Evolutionary conservation across 2,113 vertebrate species (phyloP), one percentile per base, ranked within the genome.

Genomic region (Microcebus griseorufus): DNA sequence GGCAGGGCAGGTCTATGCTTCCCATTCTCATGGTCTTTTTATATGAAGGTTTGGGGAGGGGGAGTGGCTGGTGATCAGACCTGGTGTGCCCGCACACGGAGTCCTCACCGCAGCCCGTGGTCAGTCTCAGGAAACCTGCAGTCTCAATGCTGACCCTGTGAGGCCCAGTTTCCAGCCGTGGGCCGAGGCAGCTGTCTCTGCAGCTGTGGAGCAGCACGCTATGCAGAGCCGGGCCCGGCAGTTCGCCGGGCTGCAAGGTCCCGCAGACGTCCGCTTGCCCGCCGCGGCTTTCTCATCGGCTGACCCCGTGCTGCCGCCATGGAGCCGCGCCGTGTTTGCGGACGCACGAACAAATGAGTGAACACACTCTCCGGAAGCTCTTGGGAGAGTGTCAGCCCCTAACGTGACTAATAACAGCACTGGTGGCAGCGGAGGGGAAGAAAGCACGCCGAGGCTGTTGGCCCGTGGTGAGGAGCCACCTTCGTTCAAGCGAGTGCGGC

Each of bases 71-170:
- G 39, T 17, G 48, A n/a, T 22, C 34, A 51, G 22, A 67, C 22
- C 9, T 32, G 0, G 22, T 13, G 25, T 39, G 53, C 45, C 14
- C 1, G 34, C 12, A 2, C 55, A 37, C 10, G 20, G 53, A 22
- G 8, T 58, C 88, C n/a, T 5, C 34, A 37, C 42, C 20, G 48
- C 39, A 55, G 10, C 39, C 58, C 3, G 13, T 42, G 9, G 7
- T 27, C 67, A 29, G 48, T 64, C 55, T 37, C 42, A 45, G 53
- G 72, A n/a, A 32, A 22, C 17, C 4, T 6, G 42, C 55, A 29
- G 10, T 55, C 37, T 90, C 81, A 58, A 0, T 39, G 12, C 1
- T 45, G 76, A 70, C 76, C 62, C 48, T n/a, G 0, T 51, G 7
- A 25, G 11, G n/a, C 7, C 3, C 11, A 9, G 58, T 70, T 37